phyloP scores from a whole-genome alignment of 64 coral and sea anemone genomes.

The Anthopleura sola region DNA sequence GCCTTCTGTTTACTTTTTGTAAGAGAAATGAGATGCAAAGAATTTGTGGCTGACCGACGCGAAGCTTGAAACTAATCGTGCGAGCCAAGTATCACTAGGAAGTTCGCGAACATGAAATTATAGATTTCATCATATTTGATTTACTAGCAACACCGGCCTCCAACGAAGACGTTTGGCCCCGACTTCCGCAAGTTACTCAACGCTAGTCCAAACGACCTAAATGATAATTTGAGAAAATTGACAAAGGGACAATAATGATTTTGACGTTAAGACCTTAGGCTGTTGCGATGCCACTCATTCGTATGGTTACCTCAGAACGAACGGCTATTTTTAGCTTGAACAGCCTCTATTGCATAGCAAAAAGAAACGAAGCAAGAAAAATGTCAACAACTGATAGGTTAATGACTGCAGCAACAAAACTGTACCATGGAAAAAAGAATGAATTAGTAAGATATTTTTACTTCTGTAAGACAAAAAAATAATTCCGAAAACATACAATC shows the following conservation, averaged over 20 bases:
- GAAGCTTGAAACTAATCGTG: background rate
- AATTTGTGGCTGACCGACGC: background rate
- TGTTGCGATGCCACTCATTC: slow-evolving; percentile 11
- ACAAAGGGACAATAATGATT: background rate
- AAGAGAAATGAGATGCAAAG: slow-evolving; percentile 22
- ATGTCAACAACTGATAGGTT: slow-evolving; percentile 1
- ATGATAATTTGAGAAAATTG: slow-evolving; percentile 13
- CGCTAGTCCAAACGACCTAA: background rate
- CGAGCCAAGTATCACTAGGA: background rate
- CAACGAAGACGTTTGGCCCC: background rate
- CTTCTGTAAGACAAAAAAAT: background rate
- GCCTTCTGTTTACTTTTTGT: slow-evolving; percentile 18
- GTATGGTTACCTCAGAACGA: background rate
- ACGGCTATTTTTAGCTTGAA: background rate
- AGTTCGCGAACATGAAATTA: background rate
- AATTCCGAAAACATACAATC: background rate
- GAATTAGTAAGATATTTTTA: background rate
- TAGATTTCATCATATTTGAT: background rate
- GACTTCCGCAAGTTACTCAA: slow-evolving; percentile 17
- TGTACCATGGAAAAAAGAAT: background rate
- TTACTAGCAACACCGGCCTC: background rate
- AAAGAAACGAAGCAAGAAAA: background rate
- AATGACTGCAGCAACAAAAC: background rate
- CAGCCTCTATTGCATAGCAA: background rate
- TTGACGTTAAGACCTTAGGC: slow-evolving; percentile 6